Percentiles rank a stretch among this genome's conserved stretches.
Evolutionary conservation across 2,888 invertebrate genomes (phyloP).

Genomic region (Drosophila histrio): DNA sequence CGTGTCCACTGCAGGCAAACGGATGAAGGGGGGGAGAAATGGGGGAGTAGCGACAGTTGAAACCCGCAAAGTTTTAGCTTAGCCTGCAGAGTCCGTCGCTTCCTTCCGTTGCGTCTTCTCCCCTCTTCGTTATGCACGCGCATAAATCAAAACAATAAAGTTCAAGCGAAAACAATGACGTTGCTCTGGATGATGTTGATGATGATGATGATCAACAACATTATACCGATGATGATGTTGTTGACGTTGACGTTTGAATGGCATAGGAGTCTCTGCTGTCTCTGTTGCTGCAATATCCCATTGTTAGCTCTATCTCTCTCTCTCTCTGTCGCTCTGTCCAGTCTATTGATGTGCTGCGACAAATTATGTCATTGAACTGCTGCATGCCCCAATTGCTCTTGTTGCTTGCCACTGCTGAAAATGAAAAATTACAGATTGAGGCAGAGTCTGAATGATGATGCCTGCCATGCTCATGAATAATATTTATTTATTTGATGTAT

Average conservation of each 20-base stretch:
- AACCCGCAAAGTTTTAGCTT: slow-evolving; percentile 74
- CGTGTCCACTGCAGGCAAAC: slow-evolving; percentile 67
- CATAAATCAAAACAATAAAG: slow-evolving; percentile 80
- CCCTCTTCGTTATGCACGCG: slow-evolving; percentile 52
- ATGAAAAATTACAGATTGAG: slow-evolving; percentile 59
- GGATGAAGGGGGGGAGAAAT: not conserved
- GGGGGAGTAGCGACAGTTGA: slow-evolving; percentile 43
- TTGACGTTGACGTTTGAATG: slow-evolving; percentile 52
- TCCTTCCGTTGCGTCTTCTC: not conserved
- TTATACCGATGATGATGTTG: slow-evolving; percentile 25
- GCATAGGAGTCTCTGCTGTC: slow-evolving; percentile 34
- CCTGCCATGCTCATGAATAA: slow-evolving; percentile 63
- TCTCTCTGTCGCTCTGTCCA: slow-evolving; percentile 38
- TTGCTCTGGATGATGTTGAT: slow-evolving; percentile 9
- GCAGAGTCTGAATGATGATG: slow-evolving; percentile 45
- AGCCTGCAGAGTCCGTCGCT: slow-evolving; percentile 32
- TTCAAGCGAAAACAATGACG: slow-evolving; percentile 77
- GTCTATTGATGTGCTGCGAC: slow-evolving; percentile 75
- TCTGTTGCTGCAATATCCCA: slow-evolving; percentile 34
- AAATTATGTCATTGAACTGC: slow-evolving; percentile 78
- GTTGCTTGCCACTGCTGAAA: slow-evolving; percentile 39
- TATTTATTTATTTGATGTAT: slow-evolving; percentile 71
- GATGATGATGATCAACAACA: slow-evolving; percentile 4
- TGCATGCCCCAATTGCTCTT: slow-evolving; percentile 19
- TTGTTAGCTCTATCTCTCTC: slow-evolving; percentile 51